A percentile compares a stretch with the other conserved stretches of the same genome.
phyloP scores from a whole-genome alignment of 2,888 invertebrate genomes.

The Zygaena filipendulae region DNA sequence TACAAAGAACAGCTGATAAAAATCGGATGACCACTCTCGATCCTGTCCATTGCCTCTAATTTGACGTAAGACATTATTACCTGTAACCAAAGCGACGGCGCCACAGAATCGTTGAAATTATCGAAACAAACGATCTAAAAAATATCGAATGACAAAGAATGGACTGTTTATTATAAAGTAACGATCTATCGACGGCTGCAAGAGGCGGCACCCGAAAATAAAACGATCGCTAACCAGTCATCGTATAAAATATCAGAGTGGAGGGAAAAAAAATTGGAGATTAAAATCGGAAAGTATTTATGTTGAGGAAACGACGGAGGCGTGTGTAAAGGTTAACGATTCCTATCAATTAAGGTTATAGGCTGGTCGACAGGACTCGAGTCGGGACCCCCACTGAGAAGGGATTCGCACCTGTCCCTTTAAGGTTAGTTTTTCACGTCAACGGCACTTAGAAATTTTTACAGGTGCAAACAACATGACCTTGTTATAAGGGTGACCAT shows the following conservation, averaged over 20 bases:
- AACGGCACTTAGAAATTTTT: conserved; percentile 41
- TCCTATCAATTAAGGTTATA: conserved; percentile 68
- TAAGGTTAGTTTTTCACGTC: conserved; percentile 40
- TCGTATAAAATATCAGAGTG: conserved; percentile 56
- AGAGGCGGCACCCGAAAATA: conserved; percentile 60
- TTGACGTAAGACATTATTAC: conserved; percentile 40
- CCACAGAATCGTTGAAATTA: too few relatives aligned
- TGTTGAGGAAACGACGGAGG: conserved; percentile 54
- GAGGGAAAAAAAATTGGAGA: conserved; percentile 46
- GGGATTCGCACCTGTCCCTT: conserved; percentile 42
- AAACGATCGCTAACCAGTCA: conserved; percentile 42
- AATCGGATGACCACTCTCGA: too few relatives aligned
- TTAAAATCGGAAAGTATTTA: conserved; percentile 60
- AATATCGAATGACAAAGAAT: conserved; percentile 65
- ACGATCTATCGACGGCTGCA: conserved; percentile 47
- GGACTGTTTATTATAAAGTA: conserved; percentile 63
- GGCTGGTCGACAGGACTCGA: conserved; percentile 44
- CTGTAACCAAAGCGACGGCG: conserved; percentile 43
- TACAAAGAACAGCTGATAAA: too few relatives aligned
- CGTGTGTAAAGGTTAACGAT: conserved; percentile 65
- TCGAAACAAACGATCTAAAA: conserved; percentile 40
- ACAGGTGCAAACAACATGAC: conserved; percentile 43
- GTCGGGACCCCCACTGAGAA: conserved; percentile 51
- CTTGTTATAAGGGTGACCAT: conserved; percentile 27
- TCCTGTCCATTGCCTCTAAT: too few relatives aligned